phyloP scores from a whole-genome alignment of 2,113 vertebrate genomes.

The Daubentonia madagascariensis region DNA sequence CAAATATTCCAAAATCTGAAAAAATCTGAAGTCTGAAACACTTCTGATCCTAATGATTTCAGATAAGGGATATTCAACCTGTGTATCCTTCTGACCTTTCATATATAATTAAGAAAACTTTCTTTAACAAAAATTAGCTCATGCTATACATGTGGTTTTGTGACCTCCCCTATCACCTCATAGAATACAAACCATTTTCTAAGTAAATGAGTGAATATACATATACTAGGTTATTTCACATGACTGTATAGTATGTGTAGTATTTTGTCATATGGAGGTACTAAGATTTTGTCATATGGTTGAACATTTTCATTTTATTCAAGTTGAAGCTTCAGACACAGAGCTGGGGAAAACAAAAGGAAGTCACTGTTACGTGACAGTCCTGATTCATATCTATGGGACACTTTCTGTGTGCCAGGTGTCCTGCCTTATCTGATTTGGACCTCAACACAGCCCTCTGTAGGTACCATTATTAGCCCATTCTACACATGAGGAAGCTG shows the following conservation, averaged over 20 bases:
- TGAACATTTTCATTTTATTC: neutral
- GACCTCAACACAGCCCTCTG: neutral
- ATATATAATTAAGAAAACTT: neutral
- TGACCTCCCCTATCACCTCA: neutral
- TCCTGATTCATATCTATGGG: neutral
- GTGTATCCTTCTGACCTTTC: neutral
- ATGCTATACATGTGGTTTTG: neutral
- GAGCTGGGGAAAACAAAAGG: neutral
- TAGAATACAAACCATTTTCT: neutral
- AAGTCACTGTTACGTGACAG: neutral
- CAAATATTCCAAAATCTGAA: too few species aligned
- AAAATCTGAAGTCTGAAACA: too few species aligned
- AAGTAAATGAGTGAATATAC: neutral
- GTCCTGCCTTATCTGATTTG: neutral
- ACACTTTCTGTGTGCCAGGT: neutral
- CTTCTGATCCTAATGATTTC: too few species aligned
- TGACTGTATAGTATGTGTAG: neutral
- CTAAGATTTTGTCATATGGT: neutral
- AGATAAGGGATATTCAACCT: too few species aligned
- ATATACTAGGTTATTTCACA: neutral
- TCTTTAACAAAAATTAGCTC: neutral
- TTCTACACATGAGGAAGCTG: neutral
- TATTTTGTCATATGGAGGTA: neutral
- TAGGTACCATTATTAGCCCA: neutral
- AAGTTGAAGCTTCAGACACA: neutral